A percentile compares a stretch with the other conserved stretches of the same genome.
phyloP scores from a whole-genome alignment of 2,113 vertebrate genomes.

The Symphodus melops region DNA sequence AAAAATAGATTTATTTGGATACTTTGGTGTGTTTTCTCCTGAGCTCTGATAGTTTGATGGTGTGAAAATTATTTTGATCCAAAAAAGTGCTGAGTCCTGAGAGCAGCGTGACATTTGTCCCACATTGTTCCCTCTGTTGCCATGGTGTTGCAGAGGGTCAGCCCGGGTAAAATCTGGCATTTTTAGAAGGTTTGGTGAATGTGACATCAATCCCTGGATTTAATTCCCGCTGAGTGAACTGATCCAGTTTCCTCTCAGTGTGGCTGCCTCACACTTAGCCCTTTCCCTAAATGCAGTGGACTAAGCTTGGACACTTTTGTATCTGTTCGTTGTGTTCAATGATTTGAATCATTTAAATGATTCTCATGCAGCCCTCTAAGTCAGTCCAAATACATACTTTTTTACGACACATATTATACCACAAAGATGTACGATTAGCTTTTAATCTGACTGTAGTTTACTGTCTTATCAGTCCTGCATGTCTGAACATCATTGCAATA shows the following conservation, averaged over 20 bases:
- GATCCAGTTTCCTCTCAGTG: slow-evolving; percentile 4
- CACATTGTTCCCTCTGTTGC: slow-evolving; percentile 37
- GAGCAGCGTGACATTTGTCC: not conserved
- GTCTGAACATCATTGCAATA: no score
- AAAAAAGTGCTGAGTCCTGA: not conserved
- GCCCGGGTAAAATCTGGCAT: slow-evolving; percentile 36
- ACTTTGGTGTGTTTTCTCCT: not conserved
- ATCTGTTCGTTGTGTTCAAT: not conserved
- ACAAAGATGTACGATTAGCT: no score
- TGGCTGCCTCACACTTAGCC: slow-evolving; percentile 1
- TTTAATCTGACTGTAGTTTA: no score
- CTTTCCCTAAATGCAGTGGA: not conserved
- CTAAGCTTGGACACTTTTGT: not conserved
- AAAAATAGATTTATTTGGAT: not conserved
- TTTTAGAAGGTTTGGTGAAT: slow-evolving; percentile 42
- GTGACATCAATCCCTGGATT: slow-evolving; percentile 45
- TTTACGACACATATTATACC: not conserved
- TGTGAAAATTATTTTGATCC: not conserved
- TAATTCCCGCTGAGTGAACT: slow-evolving; percentile 42
- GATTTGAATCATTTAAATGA: not conserved
- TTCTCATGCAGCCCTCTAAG: no score
- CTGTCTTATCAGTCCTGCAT: no score
- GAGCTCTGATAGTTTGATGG: not conserved
- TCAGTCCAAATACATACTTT: no score
- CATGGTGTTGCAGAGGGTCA: not conserved